Evolutionary conservation across 2,888 invertebrate genomes (phyloP).

Genomic region (Bombylius discolor): DNA sequence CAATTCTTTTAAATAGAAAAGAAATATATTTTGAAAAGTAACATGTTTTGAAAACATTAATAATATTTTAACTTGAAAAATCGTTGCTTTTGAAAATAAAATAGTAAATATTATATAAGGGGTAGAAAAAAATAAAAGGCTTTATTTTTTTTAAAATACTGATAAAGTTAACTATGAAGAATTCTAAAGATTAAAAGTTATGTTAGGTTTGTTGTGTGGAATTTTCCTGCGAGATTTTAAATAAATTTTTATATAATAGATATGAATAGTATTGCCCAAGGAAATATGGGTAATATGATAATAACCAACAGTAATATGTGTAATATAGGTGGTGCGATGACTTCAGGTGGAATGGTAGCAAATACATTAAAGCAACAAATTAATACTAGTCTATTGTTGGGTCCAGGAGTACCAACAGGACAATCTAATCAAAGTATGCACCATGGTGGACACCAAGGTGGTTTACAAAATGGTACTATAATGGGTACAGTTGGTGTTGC

Average conservation of each 20-base stretch:
- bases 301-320: conserved; percentile 65
- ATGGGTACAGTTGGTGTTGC: conserved; percentile 34
- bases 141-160: no score
- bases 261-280: conserved; percentile 48
- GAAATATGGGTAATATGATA: conserved; percentile 57
- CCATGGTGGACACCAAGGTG: conserved; percentile 34
- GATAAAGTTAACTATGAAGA: no score
- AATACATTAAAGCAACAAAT: conserved; percentile 66
- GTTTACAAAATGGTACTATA: conserved; percentile 69
- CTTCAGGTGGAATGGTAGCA: conserved; percentile 53
- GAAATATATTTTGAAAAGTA: no score
- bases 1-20: no score
- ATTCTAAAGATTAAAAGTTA: no score
- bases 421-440: conserved; percentile 29
- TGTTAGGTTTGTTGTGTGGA: no score
- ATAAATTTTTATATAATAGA: conserved; percentile 34
- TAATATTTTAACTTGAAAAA: no score
- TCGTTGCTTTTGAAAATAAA: no score
- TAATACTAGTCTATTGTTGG: conserved; percentile 31
- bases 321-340: conserved; percentile 51
- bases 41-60: no score
- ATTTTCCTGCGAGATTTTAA: no score
- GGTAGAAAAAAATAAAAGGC: no score
- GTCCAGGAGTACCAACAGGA: conserved; percentile 16
- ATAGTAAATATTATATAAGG: no score